Conservation (phyloP, 2,888 invertebrate species). For the Loripinus fragilis region DNA sequence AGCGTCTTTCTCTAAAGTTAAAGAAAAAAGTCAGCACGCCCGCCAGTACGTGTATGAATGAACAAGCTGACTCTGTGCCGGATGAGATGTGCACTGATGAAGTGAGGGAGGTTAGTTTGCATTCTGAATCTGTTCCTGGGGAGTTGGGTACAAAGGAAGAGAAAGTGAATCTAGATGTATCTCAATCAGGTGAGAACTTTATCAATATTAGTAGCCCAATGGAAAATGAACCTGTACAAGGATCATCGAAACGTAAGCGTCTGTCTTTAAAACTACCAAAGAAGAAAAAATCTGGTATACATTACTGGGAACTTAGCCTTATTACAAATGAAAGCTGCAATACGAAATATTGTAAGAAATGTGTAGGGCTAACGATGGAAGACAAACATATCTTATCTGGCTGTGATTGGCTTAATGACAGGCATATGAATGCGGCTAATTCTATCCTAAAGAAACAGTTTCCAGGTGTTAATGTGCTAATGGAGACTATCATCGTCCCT, state of each 20-base stretch:
- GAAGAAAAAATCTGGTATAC: neutral
- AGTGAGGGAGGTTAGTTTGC: no score
- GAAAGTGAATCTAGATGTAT: no score
- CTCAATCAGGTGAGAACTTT: no score
- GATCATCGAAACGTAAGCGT: neutral
- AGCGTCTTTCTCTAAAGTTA: neutral
- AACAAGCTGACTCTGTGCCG: no score
- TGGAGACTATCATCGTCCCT: neutral
- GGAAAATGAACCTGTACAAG: no score
- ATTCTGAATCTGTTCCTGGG: no score
- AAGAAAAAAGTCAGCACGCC: neutral
- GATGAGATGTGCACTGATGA: no score
- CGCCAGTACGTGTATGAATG: neutral
- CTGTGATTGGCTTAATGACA: constrained; percentile 1
- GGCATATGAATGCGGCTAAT: constrained; percentile 1
- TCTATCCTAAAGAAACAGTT: constrained; percentile 1
- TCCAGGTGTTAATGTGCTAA: neutral
- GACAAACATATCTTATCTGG: constrained; percentile 2
- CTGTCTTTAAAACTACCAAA: neutral
- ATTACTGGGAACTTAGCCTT: neutral
- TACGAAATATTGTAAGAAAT: neutral
- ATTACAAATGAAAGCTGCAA: neutral
- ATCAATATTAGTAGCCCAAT: no score
- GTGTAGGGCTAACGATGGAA: neutral
- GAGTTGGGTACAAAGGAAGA: no score